A percentile compares a stretch with the other conserved stretches of the same genome.
phyloP scores from a whole-genome alignment of 2,113 vertebrate species.

The Notarius quadriscutis region DNA sequence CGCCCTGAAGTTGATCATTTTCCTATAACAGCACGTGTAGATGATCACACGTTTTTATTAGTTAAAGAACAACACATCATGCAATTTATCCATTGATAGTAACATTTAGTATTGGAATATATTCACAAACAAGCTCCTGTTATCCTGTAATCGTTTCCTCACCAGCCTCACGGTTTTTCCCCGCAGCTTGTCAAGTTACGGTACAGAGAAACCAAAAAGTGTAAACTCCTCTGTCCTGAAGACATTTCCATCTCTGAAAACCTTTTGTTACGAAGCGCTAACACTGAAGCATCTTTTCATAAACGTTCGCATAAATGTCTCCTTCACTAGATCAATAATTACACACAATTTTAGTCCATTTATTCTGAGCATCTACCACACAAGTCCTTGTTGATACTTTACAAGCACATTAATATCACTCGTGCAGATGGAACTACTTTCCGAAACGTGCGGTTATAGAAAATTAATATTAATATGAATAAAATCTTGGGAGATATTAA shows the following conservation, averaged over 20 bases:
- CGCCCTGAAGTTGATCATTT: background rate
- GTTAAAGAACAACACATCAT: background rate
- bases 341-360: background rate
- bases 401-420: background rate
- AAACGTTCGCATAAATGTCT: background rate
- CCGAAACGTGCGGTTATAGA: too few species aligned
- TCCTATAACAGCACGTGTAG: too few species aligned
- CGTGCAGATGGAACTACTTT: background rate
- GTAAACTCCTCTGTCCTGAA: too few species aligned
- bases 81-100: background rate
- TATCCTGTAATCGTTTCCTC: too few species aligned
- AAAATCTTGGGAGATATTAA: background rate
- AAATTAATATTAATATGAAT: background rate
- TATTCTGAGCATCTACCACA: background rate
- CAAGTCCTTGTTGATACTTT: too few species aligned
- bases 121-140: too few species aligned
- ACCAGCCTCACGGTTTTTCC: too few species aligned
- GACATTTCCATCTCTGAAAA: background rate
- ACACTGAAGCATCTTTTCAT: background rate
- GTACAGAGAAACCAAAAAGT: too few species aligned
- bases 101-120: too few species aligned
- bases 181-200: too few species aligned
- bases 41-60: too few species aligned
- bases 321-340: background rate
- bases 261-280: background rate